Conservation (phyloP, 2,888 invertebrate genomes). For the Protophormia terraenovae region DNA sequence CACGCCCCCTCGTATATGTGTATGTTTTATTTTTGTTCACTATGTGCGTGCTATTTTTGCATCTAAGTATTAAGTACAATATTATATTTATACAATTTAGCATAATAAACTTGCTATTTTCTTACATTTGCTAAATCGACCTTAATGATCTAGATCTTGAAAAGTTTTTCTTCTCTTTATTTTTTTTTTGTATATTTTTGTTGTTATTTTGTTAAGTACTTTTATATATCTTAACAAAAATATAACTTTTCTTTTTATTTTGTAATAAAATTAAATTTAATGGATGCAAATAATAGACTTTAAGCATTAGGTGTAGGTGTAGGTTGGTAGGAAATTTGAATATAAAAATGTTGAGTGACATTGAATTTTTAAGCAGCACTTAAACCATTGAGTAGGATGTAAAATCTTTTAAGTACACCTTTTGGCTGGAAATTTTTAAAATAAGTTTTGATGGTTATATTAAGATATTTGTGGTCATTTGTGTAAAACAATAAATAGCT, state of each 20-base stretch:
- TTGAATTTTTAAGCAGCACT: constrained; percentile 20
- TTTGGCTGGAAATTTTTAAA: background rate
- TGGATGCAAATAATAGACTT: constrained; percentile 23
- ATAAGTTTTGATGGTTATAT: too few species aligned
- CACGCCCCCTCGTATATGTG: background rate
- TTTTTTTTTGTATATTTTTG: background rate
- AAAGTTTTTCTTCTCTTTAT: background rate
- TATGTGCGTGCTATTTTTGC: too few species aligned
- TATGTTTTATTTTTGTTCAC: too few species aligned
- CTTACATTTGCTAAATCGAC: constrained; percentile 17
- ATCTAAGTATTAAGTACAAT: background rate
- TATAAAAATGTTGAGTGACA: constrained; percentile 17
- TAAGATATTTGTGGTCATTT: too few species aligned
- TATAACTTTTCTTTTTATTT: background rate
- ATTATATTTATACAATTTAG: constrained; percentile 22
- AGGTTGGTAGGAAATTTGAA: background rate
- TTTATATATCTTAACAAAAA: background rate
- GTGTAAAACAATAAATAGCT: too few species aligned
- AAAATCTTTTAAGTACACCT: background rate
- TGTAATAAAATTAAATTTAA: constrained; percentile 41
- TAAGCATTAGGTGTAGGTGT: background rate
- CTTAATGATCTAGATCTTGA: constrained; percentile 52
- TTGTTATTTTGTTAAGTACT: background rate
- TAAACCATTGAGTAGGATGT: background rate
- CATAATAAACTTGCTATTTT: constrained; percentile 43